phyloP scores from a whole-genome alignment of 23 tunicate species.

The Ciona savignyi region DNA sequence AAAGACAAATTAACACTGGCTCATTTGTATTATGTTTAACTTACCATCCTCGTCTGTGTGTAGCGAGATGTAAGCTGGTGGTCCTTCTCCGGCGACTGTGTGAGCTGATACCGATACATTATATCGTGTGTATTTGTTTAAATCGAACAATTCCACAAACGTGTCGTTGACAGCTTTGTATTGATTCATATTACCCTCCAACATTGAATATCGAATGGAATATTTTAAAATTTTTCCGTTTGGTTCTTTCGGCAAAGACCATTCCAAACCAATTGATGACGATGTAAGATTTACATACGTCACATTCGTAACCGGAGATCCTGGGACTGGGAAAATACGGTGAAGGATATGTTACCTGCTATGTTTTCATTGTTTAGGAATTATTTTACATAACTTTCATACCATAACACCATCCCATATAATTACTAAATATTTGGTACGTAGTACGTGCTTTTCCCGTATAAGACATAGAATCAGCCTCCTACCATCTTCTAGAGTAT shows the following conservation, averaged over 20 bases:
- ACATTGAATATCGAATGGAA: too few species aligned
- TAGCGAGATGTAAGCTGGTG: not conserved
- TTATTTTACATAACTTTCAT: too few species aligned
- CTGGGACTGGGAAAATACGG: not conserved
- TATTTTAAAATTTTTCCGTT: too few species aligned
- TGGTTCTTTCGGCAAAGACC: not conserved
- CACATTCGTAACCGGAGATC: not conserved
- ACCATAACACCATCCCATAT: too few species aligned
- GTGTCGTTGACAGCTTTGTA: not conserved
- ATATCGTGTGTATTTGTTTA: not conserved
- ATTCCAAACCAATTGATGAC: not conserved
- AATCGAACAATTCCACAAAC: too few species aligned
- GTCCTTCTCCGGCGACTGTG: not conserved
- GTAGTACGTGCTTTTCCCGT: too few species aligned
- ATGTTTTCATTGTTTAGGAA: too few species aligned
- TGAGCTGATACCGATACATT: not conserved
- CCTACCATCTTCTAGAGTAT: constrained; percentile 55
- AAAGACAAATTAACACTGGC: too few species aligned
- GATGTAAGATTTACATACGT: not conserved
- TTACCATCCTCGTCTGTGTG: constrained; percentile 25
- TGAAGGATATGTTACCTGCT: not conserved
- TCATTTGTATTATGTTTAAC: too few species aligned
- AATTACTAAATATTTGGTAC: too few species aligned
- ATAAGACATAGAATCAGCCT: not conserved
- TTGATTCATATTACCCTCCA: too few species aligned